Evolutionary conservation across 2,113 vertebrate genomes (phyloP).

Genomic region (Bagarius yarrelli): DNA sequence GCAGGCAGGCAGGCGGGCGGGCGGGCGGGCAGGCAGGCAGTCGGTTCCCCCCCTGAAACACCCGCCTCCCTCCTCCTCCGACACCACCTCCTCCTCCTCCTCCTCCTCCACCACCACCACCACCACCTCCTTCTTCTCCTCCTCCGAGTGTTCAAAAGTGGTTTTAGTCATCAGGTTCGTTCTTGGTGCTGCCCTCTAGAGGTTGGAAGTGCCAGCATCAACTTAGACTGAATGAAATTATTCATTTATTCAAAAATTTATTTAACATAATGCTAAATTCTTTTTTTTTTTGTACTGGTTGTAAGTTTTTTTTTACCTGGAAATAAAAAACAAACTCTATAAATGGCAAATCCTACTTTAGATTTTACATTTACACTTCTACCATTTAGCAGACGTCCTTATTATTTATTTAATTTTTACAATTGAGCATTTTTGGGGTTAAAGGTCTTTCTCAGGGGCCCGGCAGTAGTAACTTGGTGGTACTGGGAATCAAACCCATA

Average conservation of each 20-base stretch:
- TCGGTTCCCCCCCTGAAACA: slow-evolving; percentile 17
- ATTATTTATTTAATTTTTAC: too few relatives aligned
- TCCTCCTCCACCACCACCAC: slow-evolving; percentile 25
- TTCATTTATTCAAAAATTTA: neutral
- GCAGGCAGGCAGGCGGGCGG: slow-evolving; percentile 40
- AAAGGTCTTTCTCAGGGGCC: too few relatives aligned
- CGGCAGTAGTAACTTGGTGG: too few relatives aligned
- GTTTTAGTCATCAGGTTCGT: slow-evolving; percentile 36
- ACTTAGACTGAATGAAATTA: too few relatives aligned
- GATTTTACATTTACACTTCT: too few relatives aligned
- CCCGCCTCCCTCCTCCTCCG: slow-evolving; percentile 59
- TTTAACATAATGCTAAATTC: neutral
- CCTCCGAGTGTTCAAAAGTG: slow-evolving; percentile 46
- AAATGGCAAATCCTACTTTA: too few relatives aligned
- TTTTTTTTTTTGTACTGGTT: neutral
- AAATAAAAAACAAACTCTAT: too few relatives aligned
- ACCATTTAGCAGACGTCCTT: too few relatives aligned
- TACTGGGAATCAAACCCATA: too few relatives aligned
- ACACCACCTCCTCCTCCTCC: neutral
- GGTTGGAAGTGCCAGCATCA: neutral
- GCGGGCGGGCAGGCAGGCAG: slow-evolving; percentile 36
- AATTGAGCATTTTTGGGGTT: too few relatives aligned
- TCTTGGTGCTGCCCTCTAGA: slow-evolving; percentile 61
- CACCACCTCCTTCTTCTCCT: slow-evolving; percentile 62
- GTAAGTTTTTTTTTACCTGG: neutral